These are phyloP conservation scores for Hydractinia symbiolongicarpus DNA, from an alignment of 30 jellyfish, hydroid and myxozoan genomes.

Conservation along the genomic window DNA sequence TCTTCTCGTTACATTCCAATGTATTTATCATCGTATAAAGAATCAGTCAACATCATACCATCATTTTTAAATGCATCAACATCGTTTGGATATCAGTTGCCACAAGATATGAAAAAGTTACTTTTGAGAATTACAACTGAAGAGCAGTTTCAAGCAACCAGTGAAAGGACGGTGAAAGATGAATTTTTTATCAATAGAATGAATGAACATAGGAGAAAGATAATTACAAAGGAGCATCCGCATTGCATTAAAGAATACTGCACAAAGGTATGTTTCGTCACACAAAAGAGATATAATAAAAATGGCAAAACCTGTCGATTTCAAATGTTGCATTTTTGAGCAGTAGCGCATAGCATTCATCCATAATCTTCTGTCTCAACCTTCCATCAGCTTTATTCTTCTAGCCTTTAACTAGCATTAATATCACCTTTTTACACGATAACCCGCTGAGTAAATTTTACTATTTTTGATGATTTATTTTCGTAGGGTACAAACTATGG, in stretches of 20 bases:
- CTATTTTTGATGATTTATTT: no score
- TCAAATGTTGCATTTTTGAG: no score
- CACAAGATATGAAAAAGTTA: slow-evolving; percentile 10
- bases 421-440: no score
- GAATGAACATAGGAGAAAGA: not conserved
- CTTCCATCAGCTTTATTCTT: no score
- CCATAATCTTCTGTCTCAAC: no score
- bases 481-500: not conserved
- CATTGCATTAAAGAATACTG: not conserved
- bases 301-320: not conserved
- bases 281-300: not conserved
- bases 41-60: slow-evolving; percentile 1
- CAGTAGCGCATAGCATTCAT: no score
- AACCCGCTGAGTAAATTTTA: no score
- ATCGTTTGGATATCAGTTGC: slow-evolving; percentile 15
- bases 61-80: slow-evolving; percentile 16
- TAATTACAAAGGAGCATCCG: not conserved
- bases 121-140: not conserved
- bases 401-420: no score
- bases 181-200: slow-evolving; percentile 7
- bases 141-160: not conserved
- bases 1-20: slow-evolving; percentile 29
- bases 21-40: slow-evolving; percentile 8
- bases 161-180: not conserved
- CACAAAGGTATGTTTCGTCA: not conserved